phyloP scores from a whole-genome alignment of 2,797 vertebrate species.

The Graptemys geographica region DNA sequence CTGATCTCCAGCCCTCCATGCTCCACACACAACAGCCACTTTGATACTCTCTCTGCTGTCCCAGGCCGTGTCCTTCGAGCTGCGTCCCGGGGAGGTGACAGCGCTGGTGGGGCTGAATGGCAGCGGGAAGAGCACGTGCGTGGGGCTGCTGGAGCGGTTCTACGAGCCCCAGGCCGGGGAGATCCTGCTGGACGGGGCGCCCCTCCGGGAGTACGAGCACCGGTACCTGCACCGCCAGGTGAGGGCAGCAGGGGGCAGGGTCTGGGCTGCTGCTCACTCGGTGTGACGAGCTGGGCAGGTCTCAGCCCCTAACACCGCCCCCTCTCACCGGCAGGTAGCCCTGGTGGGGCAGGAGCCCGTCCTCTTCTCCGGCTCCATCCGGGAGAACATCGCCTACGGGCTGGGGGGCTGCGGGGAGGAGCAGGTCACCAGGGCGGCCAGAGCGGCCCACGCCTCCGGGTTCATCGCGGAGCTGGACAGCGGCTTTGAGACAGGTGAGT shows the following conservation, averaged over 20 bases:
- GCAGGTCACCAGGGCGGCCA: too few relatives aligned
- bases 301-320: neutral
- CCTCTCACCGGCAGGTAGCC: slow-evolving; percentile 75
- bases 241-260: neutral
- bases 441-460: too few relatives aligned
- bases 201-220: slow-evolving; percentile 82
- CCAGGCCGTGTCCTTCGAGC: slow-evolving; percentile 84
- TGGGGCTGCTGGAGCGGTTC: slow-evolving; percentile 87
- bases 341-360: slow-evolving; percentile 91
- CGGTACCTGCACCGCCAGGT: slow-evolving; percentile 84
- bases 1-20: too few relatives aligned
- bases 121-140: slow-evolving; percentile 89
- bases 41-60: too few relatives aligned
- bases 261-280: too few relatives aligned
- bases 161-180: slow-evolving; percentile 85
- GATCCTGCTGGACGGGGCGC: slow-evolving; percentile 86
- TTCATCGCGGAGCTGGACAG: slow-evolving; percentile 71
- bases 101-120: slow-evolving; percentile 90
- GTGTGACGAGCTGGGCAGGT: rapidly evolving
- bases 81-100: slow-evolving; percentile 85
- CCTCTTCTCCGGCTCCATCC: too few relatives aligned
- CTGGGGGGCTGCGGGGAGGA: too few relatives aligned
- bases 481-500: slow-evolving; percentile 84
- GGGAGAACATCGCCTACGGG: too few relatives aligned
- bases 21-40: too few relatives aligned